A percentile compares a stretch with the other conserved stretches of the same genome.
phyloP scores from a whole-genome alignment of 2,797 vertebrate species.

The Danio tinwini region DNA sequence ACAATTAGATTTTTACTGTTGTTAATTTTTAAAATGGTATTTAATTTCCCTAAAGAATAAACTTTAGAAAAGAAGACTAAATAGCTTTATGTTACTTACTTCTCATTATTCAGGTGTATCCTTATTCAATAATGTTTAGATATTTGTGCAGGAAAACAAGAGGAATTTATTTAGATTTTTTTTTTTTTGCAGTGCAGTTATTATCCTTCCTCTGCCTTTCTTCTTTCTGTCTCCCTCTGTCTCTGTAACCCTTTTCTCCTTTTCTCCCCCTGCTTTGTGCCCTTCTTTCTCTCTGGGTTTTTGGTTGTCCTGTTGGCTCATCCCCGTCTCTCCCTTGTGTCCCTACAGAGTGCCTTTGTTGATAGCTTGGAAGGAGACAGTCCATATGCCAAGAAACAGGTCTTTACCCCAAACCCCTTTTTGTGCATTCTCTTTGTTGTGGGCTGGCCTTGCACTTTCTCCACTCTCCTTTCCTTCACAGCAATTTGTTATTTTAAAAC shows the following conservation, averaged over 20 bases:
- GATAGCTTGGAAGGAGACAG: constrained; percentile 90
- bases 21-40: too few relatives aligned
- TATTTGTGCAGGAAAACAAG: not conserved
- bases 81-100: too few relatives aligned
- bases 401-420: constrained; percentile 78
- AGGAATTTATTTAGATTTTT: too few relatives aligned
- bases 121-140: not conserved
- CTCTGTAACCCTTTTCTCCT: constrained; percentile 23
- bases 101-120: not conserved
- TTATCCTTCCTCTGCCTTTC: not conserved
- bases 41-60: too few relatives aligned
- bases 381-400: constrained; percentile 88
- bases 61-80: too few relatives aligned
- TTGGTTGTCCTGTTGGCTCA: constrained; percentile 70
- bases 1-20: too few relatives aligned
- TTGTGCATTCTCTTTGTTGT: constrained; percentile 76
- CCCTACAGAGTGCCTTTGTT: constrained; percentile 88
- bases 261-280: constrained; percentile 20
- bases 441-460: constrained; percentile 69
- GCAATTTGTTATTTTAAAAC: constrained; percentile 35
- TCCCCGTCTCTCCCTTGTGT: constrained; percentile 82
- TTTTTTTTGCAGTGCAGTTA: constrained; percentile 37
- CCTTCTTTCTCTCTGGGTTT: constrained; percentile 39
- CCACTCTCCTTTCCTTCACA: constrained; percentile 51
- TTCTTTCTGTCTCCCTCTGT: constrained; percentile 29